A percentile compares a stretch with the other conserved stretches of the same genome.
phyloP scores from a whole-genome alignment of 2,888 invertebrate genomes.

The Eupithecia pulchellata region DNA sequence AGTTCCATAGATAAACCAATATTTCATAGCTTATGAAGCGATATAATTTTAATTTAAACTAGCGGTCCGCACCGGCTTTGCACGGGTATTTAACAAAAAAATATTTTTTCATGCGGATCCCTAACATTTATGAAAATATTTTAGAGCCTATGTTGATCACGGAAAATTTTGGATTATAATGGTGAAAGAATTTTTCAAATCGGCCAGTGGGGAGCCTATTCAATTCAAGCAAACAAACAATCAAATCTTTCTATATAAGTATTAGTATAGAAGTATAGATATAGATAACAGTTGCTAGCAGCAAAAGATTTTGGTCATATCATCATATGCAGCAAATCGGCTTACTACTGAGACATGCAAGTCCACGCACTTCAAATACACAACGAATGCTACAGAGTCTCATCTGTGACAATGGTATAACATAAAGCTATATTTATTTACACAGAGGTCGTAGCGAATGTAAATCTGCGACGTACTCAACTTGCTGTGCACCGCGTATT shows the following conservation, averaged over 20 bases:
- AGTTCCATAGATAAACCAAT: neutral
- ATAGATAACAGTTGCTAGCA: neutral
- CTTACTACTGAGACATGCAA: neutral
- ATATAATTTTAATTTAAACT: neutral
- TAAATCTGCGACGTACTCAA: slow-evolving; percentile 68
- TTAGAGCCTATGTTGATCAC: no score
- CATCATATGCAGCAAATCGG: neutral
- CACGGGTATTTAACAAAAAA: no score
- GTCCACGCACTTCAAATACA: slow-evolving; percentile 14
- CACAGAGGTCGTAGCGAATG: slow-evolving; percentile 59
- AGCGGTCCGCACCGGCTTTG: no score
- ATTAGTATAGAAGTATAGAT: no score
- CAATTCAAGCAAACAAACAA: no score
- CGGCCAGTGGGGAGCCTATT: no score
- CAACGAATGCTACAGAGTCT: slow-evolving; percentile 10
- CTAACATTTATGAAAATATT: no score
- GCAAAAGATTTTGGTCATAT: neutral
- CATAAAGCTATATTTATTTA: slow-evolving; percentile 53
- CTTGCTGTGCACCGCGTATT: slow-evolving; percentile 64
- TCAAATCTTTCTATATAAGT: no score
- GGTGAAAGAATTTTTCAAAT: no score
- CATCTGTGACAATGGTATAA: slow-evolving; percentile 48
- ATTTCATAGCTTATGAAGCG: neutral
- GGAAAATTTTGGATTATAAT: no score
- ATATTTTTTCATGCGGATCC: no score